Evolutionary conservation across 2,797 vertebrate species (phyloP).

Genomic region (Peromyscus attwateri): DNA sequence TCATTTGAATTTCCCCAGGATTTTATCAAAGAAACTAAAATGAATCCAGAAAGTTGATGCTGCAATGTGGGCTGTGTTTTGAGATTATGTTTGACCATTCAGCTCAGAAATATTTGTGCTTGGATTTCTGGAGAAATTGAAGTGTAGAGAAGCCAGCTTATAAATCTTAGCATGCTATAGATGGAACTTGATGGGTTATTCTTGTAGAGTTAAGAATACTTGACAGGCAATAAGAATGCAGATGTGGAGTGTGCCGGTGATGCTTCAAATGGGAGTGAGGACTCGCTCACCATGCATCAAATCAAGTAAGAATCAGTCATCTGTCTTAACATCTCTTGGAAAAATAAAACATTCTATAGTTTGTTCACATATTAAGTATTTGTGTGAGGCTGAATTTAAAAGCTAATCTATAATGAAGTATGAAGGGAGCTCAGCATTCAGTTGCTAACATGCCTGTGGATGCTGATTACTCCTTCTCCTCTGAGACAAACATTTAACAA

Average conservation of each 20-base stretch:
- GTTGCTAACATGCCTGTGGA: neutral
- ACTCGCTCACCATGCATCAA: neutral
- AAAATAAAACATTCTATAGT: neutral
- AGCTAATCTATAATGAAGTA: neutral
- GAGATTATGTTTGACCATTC: neutral
- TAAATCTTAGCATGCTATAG: neutral
- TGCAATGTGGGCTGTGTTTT: neutral
- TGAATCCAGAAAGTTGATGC: neutral
- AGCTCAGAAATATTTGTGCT: neutral
- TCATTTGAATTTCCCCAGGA: neutral
- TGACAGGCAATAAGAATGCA: neutral
- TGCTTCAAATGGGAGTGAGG: neutral
- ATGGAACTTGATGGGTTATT: neutral
- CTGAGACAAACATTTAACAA: neutral
- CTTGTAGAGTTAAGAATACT: neutral
- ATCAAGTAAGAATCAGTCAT: neutral
- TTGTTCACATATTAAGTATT: neutral
- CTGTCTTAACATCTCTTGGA: neutral
- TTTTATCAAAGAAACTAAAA: neutral
- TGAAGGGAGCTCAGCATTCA: neutral
- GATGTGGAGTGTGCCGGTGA: neutral
- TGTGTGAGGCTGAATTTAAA: neutral
- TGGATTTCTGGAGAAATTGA: neutral
- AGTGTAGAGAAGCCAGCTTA: neutral
- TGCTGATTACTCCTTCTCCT: neutral